Evolutionary conservation across 1,140 invertebrate species (phyloP), one percentile per base, ranked within the genome.

Genomic region (Melanaphis sacchari): DNA sequence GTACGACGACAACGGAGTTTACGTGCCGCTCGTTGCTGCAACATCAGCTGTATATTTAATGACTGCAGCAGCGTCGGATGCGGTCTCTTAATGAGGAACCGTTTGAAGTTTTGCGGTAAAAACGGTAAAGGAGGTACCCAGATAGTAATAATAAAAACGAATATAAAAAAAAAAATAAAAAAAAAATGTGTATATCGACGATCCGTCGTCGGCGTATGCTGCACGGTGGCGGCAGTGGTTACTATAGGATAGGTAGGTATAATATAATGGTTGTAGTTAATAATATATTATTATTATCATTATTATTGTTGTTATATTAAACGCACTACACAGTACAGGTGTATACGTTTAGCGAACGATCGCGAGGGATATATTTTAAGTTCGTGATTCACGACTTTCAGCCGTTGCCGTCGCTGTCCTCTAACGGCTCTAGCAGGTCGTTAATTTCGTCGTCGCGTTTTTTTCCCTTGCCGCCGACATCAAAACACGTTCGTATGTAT

Each of bases 71-170:
- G 24, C n/a, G 11, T 36, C 88, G 88, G 43, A 36, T 36, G 49
- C 46, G 88, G 49, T 40, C n/a, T 59, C 49, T 54, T 54, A 40
- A 90, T 38, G 24, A 90, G 38, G 22, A 59, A 26, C 36, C 49
- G 88, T 90, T 90, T 90, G 88, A 90, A 90, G 88, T 90, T 59
- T 90, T 40, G 49, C 88, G 88, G 88, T 54, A 54, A 41, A 54
- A 90, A 59, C 31, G 15, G 31, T 87, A 36, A 43, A n/a, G 31
- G 31, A 76, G 31, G 15, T 76, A n/a, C 18, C 38, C 38, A 40
- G 40, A n/a, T 46, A n/a, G 43, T 87, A 89, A 89, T 49, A 89
- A 89, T 22, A 40, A 90, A 40, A 90, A 90, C 15, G 11, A 54
- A 40, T 38, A 40, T 15, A 54, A 43, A 46, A 46, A 36, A 1